Evolutionary conservation across 2,113 vertebrate genomes (phyloP), one percentile per base, ranked within the genome.

Genomic region (Castor canadensis): DNA sequence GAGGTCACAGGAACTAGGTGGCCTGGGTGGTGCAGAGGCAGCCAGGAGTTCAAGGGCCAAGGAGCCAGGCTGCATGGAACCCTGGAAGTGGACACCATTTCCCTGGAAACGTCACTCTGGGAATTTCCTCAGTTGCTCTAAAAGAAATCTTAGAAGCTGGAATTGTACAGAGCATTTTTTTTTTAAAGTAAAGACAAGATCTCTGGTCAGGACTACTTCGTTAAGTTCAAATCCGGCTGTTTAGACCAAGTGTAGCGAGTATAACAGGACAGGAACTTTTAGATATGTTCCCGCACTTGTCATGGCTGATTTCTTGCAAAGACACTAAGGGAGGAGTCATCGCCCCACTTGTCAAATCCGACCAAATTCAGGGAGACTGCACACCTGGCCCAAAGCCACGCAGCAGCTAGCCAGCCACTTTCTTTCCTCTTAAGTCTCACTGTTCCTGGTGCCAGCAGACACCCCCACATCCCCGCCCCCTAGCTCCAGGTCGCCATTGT

Each of bases 401-500:
- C 71, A 24, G 19, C 35, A 30, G 35, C 45, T 35, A 16, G 5
- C n/a, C 19, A 9, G 38, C 35, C 56, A 0, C 0, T 60, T 69
- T 40, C 75, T 58, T 54, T 52, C 49, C 45, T 30, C n/a, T n/a
- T 32, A 54, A 84, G n/a, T 49, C 40, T 89, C 86, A n/a, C 73
- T 3, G 40, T 7, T 76, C 35, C 49, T 35, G 38, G 56, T 26
- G 58, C 6, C 22, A 60, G 58, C 89, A 62, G 17, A 13, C 47
- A 30, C 9, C 16, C 12, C 32, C 22, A 11, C 13, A 1, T 5
- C 45, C 73, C 22, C 24, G 20, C 7, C 35, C 62, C 79, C 40
- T n/a, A 8, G 47, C 72, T 62, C 94, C 62, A 38, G 64, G 43
- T 40, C 45, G 62, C 82, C 93, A 96, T 96, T 76, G 15, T 94